Percentiles rank a stretch among this genome's conserved stretches.
Evolutionary conservation across 2,113 vertebrate species (phyloP).

Genomic region (Sceloporus undulatus): DNA sequence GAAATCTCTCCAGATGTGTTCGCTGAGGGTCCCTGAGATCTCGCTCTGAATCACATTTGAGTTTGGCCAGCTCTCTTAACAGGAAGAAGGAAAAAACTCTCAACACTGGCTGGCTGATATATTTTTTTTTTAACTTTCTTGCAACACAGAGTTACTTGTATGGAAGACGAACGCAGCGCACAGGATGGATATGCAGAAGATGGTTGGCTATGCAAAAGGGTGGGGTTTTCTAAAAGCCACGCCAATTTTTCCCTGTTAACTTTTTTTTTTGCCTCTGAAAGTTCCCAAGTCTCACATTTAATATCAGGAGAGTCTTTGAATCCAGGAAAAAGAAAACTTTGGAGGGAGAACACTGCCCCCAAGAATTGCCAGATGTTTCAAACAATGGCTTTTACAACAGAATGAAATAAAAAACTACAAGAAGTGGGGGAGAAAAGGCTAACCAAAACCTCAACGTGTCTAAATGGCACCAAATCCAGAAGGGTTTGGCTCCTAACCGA

Average conservation of each 20-base stretch:
- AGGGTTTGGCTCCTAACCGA: conserved; percentile 41
- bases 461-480: conserved; percentile 53
- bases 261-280: conserved; percentile 11
- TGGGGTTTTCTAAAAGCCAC: conserved; percentile 15
- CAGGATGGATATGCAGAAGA: conserved; percentile 56
- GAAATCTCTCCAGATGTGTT: conserved; percentile 78
- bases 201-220: conserved; percentile 43
- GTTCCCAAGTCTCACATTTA: conserved; percentile 51
- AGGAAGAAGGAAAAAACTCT: conserved; percentile 65
- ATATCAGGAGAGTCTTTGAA: conserved; percentile 59
- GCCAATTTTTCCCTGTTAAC: conserved; percentile 50
- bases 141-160: conserved; percentile 53
- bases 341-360: background rate
- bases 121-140: conserved; percentile 52
- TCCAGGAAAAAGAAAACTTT: conserved; percentile 37
- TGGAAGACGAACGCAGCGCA: conserved; percentile 51
- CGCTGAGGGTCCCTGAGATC: conserved; percentile 68
- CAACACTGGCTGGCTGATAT: conserved; percentile 34
- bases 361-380: conserved; percentile 67
- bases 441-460: conserved; percentile 55
- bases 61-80: conserved; percentile 63
- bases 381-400: conserved; percentile 42
- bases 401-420: background rate
- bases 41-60: conserved; percentile 58
- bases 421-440: conserved; percentile 43